These are phyloP conservation scores for Zaprionus kolodkinae DNA, from an alignment of 1,140 invertebrate genomes.

Conservation along the genomic window DNA sequence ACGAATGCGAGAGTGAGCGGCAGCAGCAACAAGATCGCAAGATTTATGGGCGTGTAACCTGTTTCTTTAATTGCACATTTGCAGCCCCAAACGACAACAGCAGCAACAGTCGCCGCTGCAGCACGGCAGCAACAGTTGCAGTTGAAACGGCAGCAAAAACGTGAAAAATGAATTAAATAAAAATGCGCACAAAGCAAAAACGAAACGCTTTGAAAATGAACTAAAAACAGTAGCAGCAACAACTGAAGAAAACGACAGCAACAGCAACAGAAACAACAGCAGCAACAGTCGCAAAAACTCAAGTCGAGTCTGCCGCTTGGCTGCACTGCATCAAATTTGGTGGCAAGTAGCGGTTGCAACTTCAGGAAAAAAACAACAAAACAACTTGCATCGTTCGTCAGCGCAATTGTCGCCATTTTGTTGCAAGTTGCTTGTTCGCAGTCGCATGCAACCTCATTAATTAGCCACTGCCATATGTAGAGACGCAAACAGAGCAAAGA, in stretches of 20 bases:
- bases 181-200: conserved; percentile 76
- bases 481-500: neutral
- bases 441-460: conserved; percentile 55
- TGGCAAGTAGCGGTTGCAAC: conserved; percentile 44
- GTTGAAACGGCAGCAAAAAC: conserved; percentile 48
- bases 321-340: conserved; percentile 64
- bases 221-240: conserved; percentile 69
- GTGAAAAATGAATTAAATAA: conserved; percentile 81
- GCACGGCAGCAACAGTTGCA: conserved; percentile 26
- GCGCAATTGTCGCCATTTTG: conserved; percentile 64
- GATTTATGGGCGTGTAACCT: conserved; percentile 84
- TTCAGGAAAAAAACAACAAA: conserved; percentile 37
- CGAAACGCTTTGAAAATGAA: conserved; percentile 75
- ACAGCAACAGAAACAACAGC: conserved; percentile 5
- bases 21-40: conserved; percentile 71
- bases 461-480: conserved; percentile 57
- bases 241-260: neutral
- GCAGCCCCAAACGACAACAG: conserved; percentile 72
- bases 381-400: conserved; percentile 23
- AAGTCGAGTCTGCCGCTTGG: conserved; percentile 53
- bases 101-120: conserved; percentile 40
- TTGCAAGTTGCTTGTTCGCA: conserved; percentile 10
- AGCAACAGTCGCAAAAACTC: conserved; percentile 54
- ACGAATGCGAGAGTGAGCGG: conserved; percentile 24
- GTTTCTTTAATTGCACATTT: conserved; percentile 84